phyloP scores from a whole-genome alignment of 2,888 invertebrate species.

The Cynaeus angustus region DNA sequence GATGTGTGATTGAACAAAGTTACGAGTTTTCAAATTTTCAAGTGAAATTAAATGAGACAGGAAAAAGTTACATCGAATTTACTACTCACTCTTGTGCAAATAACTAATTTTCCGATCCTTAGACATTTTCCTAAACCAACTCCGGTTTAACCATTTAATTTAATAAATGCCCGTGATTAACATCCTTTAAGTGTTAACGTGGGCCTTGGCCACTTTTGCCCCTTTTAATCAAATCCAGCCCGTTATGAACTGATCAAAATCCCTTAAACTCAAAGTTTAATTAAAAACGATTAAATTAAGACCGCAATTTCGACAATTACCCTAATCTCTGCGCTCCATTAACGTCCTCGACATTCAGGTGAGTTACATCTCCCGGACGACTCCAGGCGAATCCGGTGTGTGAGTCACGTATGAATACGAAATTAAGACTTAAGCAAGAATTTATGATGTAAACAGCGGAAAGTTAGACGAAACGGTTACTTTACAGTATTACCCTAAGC shows the following conservation, averaged over 20 bases:
- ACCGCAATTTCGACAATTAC: constrained; percentile 14
- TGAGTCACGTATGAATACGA: constrained; percentile 44
- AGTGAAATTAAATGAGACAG: no score
- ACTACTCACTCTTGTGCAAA: no score
- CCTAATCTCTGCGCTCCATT: constrained; percentile 14
- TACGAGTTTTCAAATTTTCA: no score
- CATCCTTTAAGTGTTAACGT: no score
- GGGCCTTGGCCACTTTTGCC: no score
- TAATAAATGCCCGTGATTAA: no score
- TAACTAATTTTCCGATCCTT: no score
- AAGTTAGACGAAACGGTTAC: constrained; percentile 50
- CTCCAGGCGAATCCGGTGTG: background rate
- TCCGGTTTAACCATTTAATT: no score
- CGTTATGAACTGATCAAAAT: constrained; percentile 6
- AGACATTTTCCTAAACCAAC: no score
- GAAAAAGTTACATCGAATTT: no score
- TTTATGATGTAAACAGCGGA: constrained; percentile 51
- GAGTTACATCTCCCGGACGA: constrained; percentile 3
- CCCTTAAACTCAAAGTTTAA: constrained; percentile 8
- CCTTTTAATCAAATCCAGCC: no score
- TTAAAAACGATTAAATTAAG: constrained; percentile 24
- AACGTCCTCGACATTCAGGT: constrained; percentile 9
- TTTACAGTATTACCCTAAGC: constrained; percentile 50
- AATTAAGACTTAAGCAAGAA: constrained; percentile 49
- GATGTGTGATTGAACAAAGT: no score